These are phyloP conservation scores for Brachionus angularis DNA, from an alignment of 1,140 invertebrate species.

Conservation along the genomic window DNA sequence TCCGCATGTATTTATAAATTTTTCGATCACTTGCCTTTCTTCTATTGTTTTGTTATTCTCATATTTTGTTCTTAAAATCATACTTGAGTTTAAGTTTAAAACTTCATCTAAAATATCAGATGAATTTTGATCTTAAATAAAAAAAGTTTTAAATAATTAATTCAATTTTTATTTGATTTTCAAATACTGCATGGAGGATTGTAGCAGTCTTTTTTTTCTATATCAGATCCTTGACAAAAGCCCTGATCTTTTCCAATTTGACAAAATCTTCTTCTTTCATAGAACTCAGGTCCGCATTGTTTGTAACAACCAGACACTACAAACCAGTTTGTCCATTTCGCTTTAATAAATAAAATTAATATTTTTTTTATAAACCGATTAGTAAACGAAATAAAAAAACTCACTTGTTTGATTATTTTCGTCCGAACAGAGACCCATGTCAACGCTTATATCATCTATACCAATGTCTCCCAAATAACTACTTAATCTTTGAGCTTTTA, in stretches of 20 bases:
- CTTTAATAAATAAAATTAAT: neutral
- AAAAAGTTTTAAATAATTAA: too few species aligned
- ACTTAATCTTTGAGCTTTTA: constrained; percentile 5
- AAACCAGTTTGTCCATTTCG: constrained; percentile 2
- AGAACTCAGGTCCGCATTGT: constrained; percentile 2
- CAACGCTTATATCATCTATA: constrained; percentile 9
- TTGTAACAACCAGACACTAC: neutral
- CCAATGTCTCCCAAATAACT: constrained; percentile 13
- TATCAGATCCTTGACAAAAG: neutral
- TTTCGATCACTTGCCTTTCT: neutral
- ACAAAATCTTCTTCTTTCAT: constrained; percentile 12
- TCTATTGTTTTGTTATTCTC: neutral
- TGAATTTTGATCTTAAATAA: too few species aligned
- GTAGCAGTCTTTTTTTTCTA: neutral
- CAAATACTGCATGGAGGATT: neutral
- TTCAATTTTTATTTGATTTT: constrained; percentile 1
- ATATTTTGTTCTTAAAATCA: too few species aligned
- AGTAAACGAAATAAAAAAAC: too few species aligned
- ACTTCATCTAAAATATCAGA: too few species aligned
- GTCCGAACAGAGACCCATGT: neutral
- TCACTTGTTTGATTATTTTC: neutral
- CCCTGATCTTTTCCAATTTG: neutral
- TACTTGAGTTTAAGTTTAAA: too few species aligned
- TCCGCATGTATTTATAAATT: neutral
- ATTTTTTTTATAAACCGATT: neutral